Evolutionary conservation across 2,113 vertebrate species (phyloP), one percentile per base, ranked within the genome.

Genomic region (Hippocampus mohnikei): DNA sequence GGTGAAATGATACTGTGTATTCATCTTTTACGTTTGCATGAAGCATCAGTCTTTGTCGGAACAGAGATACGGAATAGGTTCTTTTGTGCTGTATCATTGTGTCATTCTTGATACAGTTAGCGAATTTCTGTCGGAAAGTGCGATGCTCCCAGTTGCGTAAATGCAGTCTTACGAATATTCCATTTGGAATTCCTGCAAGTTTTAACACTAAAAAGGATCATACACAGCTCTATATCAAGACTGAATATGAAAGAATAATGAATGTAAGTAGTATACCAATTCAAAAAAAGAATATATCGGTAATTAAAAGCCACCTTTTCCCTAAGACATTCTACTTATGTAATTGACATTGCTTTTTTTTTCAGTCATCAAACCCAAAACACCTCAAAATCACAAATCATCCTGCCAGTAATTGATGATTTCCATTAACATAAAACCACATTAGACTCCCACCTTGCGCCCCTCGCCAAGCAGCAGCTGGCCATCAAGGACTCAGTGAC

Each of bases 391-490:
- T 81, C 81, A 82, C 78, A 69, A 72, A 81, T 81, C 74, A 74
- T 60, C 61, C 58, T 29, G 7, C 15, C 20, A 33, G 77, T 89
- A 84, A 92, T 89, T 89, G 88, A 90, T 78, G 74, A 78, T 84
- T 84, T 77, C 79, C 80, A 90, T 91, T 91, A 90, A 91, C 91
- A 92, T 91, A 91, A 91, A 91, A 80, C 75, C 70, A 84, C 86
- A 87, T 92, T 93, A 91, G 85, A 91, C 89, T 85, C 90, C 88
- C 50, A 79, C 86, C 71, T 75, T 48, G 75, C 62, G 66, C 82
- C 82, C 76, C 89, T 90, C 50, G 55, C 83, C 84, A 86, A 78
- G 90, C 75, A 89, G 82, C 91, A 92, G 90, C 92, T 92, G 89
- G 90, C 77, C 87, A 86, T 79, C 88, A 90, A 91, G 88, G 88